Evolutionary conservation across 2,113 vertebrate species (phyloP).

Genomic region (Bubo scandiacus): DNA sequence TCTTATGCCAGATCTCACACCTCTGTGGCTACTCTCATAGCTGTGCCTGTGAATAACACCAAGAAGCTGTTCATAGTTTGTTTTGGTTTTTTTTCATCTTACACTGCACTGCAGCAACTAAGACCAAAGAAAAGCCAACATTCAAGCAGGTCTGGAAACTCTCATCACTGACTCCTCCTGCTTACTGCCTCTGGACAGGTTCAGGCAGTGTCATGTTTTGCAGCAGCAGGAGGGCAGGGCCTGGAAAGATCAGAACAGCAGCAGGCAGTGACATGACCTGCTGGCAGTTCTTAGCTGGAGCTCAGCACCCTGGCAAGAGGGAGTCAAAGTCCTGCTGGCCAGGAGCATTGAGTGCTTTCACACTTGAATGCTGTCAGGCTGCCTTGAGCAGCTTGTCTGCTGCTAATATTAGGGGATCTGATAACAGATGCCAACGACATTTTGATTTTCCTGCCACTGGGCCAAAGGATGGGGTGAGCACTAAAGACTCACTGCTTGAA

Average conservation of each 20-base stretch:
- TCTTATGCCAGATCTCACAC: neutral
- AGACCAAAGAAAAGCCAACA: neutral
- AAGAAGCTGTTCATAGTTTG: neutral
- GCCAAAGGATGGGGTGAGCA: neutral
- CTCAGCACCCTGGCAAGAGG: neutral
- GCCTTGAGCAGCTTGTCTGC: neutral
- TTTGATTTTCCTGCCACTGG: neutral
- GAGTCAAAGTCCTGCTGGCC: neutral
- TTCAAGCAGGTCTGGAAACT: neutral
- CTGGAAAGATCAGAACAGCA: neutral
- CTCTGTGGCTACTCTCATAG: neutral
- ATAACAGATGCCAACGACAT: neutral
- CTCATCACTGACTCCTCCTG: neutral
- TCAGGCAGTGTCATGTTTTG: neutral
- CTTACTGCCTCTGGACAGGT: neutral
- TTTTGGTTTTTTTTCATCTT: neutral
- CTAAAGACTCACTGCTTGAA: neutral
- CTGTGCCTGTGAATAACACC: neutral
- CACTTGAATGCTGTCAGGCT: neutral
- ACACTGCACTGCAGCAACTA: neutral
- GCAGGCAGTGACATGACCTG: neutral
- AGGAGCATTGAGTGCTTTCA: neutral
- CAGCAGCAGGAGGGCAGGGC: neutral
- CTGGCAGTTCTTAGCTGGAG: neutral
- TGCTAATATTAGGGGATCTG: neutral